Evolutionary conservation across 1,140 invertebrate species (phyloP).

Genomic region (Neotoxoptera formosana): DNA sequence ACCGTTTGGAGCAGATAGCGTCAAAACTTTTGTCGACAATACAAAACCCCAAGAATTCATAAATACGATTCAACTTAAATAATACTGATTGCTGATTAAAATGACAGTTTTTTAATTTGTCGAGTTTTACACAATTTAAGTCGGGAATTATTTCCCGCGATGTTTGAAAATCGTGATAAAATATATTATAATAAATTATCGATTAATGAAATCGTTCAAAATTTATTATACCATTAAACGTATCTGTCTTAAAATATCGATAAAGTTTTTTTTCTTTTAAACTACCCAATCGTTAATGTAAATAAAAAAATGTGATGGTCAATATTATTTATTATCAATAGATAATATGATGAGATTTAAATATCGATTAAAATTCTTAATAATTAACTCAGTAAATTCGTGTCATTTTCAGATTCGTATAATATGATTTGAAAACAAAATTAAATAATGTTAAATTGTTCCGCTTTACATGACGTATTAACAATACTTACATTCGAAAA

Average conservation of each 20-base stretch:
- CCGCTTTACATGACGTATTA: too few relatives aligned
- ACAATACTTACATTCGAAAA: too few relatives aligned
- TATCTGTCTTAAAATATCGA: neutral
- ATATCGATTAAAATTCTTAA: too few relatives aligned
- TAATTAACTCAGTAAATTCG: too few relatives aligned
- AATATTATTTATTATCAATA: too few relatives aligned
- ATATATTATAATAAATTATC: neutral
- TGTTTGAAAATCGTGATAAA: neutral
- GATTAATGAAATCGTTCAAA: neutral
- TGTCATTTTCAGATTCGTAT: too few relatives aligned
- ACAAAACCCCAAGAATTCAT: conserved; percentile 39
- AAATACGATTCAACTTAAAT: conserved; percentile 30
- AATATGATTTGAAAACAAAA: too few relatives aligned
- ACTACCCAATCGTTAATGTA: too few relatives aligned
- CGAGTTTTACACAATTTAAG: neutral
- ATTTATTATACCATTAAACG: neutral
- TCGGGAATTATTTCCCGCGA: neutral
- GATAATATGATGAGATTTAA: too few relatives aligned
- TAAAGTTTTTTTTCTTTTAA: too few relatives aligned
- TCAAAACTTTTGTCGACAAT: conserved; percentile 52
- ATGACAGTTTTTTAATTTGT: conserved; percentile 50
- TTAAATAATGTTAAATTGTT: too few relatives aligned
- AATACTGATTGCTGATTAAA: conserved; percentile 34
- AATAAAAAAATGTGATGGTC: too few relatives aligned
- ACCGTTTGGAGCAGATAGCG: conserved; percentile 41